phyloP scores from a whole-genome alignment of 1,140 invertebrate genomes.

The Leucophenga varia region DNA sequence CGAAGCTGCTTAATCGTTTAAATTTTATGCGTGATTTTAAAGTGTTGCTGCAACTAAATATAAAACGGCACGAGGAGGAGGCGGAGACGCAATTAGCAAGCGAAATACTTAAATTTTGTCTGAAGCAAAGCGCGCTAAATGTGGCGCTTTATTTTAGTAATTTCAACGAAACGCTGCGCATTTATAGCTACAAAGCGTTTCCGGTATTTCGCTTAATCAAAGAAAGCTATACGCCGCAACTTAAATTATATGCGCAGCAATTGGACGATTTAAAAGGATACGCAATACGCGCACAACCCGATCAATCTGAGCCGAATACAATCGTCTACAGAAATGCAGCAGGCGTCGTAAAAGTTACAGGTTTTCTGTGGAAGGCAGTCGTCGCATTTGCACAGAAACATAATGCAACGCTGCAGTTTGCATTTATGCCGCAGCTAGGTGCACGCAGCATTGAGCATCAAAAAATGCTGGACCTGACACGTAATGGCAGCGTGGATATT shows the following conservation, averaged over 20 bases:
- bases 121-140: conserved; percentile 20
- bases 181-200: conserved; percentile 28
- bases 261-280: conserved; percentile 16
- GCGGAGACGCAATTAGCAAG: not conserved
- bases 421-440: no score
- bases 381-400: conserved; percentile 12
- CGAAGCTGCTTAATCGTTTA: no score
- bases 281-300: conserved; percentile 17
- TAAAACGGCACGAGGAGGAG: no score
- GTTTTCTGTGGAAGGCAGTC: conserved; percentile 26
- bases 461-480: conserved; percentile 20
- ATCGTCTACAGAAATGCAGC: conserved; percentile 9
- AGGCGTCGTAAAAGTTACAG: conserved; percentile 12
- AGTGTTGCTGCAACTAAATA: no score
- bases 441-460: no score
- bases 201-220: conserved; percentile 19
- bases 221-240: not conserved
- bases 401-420: conserved; percentile 1
- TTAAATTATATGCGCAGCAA: conserved; percentile 14
- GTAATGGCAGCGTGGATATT: conserved; percentile 26
- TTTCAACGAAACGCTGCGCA: not conserved
- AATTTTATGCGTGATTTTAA: no score
- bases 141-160: conserved; percentile 21
- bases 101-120: conserved; percentile 12
- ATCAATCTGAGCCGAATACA: conserved; percentile 24